Evolutionary conservation across 1,140 invertebrate genomes (phyloP), one percentile per base, ranked within the genome.

Genomic region (Linepithema humile): DNA sequence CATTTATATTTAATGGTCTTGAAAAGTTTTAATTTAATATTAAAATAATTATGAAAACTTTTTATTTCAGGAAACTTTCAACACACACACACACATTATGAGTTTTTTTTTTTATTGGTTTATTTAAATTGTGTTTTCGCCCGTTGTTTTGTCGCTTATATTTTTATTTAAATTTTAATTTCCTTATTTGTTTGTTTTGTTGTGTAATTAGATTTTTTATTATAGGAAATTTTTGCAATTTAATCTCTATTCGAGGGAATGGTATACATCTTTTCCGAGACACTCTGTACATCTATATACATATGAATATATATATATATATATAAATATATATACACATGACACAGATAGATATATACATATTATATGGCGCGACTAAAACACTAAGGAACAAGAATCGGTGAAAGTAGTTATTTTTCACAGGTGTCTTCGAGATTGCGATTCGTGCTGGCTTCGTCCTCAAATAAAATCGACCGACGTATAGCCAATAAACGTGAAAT

Each of bases 341-440:
- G 55, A 53, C 26, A 67, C 35, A 29, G 15, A 55, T 70, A 55
- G 10, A 60, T 88, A 75, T 59, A 85, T 40, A 62, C 64, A 74
- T 43, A 55, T 60, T 20, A 73, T 29, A 57, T 57, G 69, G 26
- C 20, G 45, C 32, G 75, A 77, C 62, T 67, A 57, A 78, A 85
- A 67, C 45, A 74, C 48, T 72, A 57, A 50, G 43, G 17, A 26
- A 53, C 12, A 43, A 55, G 32, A 64, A 70, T 45, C 40, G 60
- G 80, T 78, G 78, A 82, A 82, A 82, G 70, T 82, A 88, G 75
- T 87, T 88, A 88, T 85, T 88, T 85, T 88, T 88, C 60, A 83
- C 82, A 57, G 26, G 26, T 82, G 55, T 88, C 55, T 67, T 80
- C 67, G 82, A 67, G 45, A 40, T 38, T 40, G 3, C 23, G 64